Evolutionary conservation across 2,888 invertebrate species (phyloP), one percentile per base, ranked within the genome.

Genomic region (Sphaerophoria rueppellii): DNA sequence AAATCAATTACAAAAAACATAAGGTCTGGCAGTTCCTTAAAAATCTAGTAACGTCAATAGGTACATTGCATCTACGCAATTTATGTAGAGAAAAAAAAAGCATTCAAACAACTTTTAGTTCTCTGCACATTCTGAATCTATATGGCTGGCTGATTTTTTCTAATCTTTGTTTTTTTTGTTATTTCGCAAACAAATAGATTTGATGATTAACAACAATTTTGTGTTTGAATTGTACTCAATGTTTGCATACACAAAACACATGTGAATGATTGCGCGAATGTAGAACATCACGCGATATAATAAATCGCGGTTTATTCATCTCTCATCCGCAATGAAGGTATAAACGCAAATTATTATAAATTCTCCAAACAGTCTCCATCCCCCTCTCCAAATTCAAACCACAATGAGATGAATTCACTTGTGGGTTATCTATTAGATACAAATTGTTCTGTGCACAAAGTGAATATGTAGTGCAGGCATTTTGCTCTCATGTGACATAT

Each of bases 211-310:
- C 35, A 65, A 52, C 67, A 67, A 43, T 67, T 67, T 67, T 54
- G 54, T 54, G 40, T 54, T 32, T 67, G 37, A 34, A 16, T 5
- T 50, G 1, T n/a, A 9, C 24, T 52, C 24, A 34, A 50, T 35
- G 6, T 24, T 14, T 63, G 9, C 9, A 60, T 50, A 24, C 24
- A 24, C 24, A 24, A 24, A 24, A 24, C 24, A 24, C 24, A 24
- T 24, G 24, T 2, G 52, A 35, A 54, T 37, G 9, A n/a, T 16
- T 65, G 11, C 3, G 46, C 40, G 46, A 40, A 43, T 48, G 37
- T 40, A 40, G 32, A 34, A 67, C 67, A 67, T 67, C 67, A 67
- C 67, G 67, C 54, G 67, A 67, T 67, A 52, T 40, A 52, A 4
- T 52, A 52, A 67, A 52, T 24, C 37, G 37, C 24, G 65, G 52